A percentile compares a stretch with the other conserved stretches of the same genome.
These are phyloP conservation scores for Malaclemys terrapin DNA, from an alignment of 2,113 vertebrate genomes.

Conservation along the genomic window DNA sequence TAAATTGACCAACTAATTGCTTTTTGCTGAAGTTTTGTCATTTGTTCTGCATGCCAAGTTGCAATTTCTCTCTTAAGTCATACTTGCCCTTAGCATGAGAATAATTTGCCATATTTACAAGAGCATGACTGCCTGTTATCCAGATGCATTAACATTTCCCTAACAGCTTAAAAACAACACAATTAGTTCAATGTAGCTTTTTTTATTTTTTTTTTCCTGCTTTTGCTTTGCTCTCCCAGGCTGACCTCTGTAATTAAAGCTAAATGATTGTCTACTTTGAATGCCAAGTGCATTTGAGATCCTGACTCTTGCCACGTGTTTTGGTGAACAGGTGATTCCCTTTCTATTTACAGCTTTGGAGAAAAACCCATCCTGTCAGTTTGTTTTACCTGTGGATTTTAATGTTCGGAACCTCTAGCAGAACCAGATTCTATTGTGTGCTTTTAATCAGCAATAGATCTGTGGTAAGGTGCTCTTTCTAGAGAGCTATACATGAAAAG, in stretches of 20 bases:
- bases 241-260: neutral
- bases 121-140: neutral
- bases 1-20: neutral
- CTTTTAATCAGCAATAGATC: neutral
- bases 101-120: neutral
- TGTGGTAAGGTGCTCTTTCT: neutral
- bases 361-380: neutral
- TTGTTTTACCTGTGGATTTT: accelerated
- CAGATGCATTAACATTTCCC: neutral
- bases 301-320: accelerated
- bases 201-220: neutral
- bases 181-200: neutral
- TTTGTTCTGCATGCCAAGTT: neutral
- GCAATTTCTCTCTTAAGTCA: neutral
- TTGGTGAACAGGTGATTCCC: neutral
- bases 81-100: neutral
- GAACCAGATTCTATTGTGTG: neutral
- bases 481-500: neutral
- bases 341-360: neutral
- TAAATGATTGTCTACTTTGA: neutral
- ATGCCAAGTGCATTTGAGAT: accelerated
- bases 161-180: neutral
- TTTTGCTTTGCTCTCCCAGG: neutral
- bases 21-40: neutral
- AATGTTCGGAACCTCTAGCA: accelerated